Evolutionary conservation across 2,113 vertebrate genomes (phyloP), one percentile per base, ranked within the genome.

Genomic region (Narcine bancroftii): DNA sequence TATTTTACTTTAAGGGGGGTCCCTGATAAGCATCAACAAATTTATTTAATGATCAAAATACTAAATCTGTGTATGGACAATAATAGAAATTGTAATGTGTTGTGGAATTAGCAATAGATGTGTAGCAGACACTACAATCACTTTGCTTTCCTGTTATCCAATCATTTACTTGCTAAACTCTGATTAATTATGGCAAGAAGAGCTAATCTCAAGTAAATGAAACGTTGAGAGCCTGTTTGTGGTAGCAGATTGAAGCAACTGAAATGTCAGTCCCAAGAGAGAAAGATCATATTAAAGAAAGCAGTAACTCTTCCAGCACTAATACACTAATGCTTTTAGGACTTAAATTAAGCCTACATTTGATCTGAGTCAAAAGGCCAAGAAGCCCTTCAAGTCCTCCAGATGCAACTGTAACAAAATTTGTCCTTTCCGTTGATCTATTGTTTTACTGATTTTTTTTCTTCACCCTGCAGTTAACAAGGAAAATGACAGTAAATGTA

Each of bases 181-280:
- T 13, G 39, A 89, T 89, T 1, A 89, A 19, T 60, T 85, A 60
- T 19, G 50, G 53, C 33, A 39, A 65, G 21, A 89, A 63, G 65
- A 89, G 60, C 36, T 89, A 39, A 89, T 36, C 33, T 60, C 65
- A 36, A 63, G n/a, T 89, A 89, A 89, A 89, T 65, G 53, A 65
- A 42, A 89, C 17, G 36, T 19, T 65, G 53, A 60, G 65, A 89
- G 36, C 63, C n/a, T 87, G 50, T 39, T 36, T 36, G 29, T n/a
- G 81, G 53, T 60, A n/a, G 53, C 15, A 56, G 85, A 87, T 63
- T 39, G n/a, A 87, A 87, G 33, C 83, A 87, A 63, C 36, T 89
- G 47, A 53, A 83, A 83, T 83, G 79, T 45, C 33, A 19, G 15
- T 89, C 85, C 56, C 56, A 65, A 36, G n/a, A 39, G 33, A 21